Evolutionary conservation across 2,888 invertebrate genomes (phyloP), one percentile per base, ranked within the genome.

Genomic region (Sialis lutaria): DNA sequence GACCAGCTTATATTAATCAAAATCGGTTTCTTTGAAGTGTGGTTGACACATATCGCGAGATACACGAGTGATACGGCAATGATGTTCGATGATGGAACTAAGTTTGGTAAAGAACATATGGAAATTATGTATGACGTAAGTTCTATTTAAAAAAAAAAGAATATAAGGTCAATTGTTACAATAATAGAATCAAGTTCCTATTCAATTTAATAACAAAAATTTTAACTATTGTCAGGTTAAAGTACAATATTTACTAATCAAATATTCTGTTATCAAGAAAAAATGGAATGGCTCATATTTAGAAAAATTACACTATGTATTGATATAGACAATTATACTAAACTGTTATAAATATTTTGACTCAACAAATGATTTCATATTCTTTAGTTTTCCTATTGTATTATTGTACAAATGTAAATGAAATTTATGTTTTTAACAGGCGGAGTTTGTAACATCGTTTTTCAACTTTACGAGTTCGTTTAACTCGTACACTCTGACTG

Each of bases 1-100:
- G 96, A 96, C 68, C 96, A 97, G 67, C 75, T 97, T 55, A 91
- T 95, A 55, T 76, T 97, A 54, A 91, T 96, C 60, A 96, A 97
- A 73, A 79, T 82, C 61, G 93, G 95, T 51, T 97, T 97, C 72
- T 92, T 93, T 65, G 96, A 96, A 68, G 81, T 93, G 52, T 96
- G 95, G 93, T 73, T 95, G 53, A 81, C 87, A 43, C 82, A 92
- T 58, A 81, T 87, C 52, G 77, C 89, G 7, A 77, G 84, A 53
- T 75, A 90, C 67, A 83, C 87, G 40, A 79, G 79, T 37, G 75
- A 80, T 50, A 72, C 79, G 45, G 77, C 79, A 54, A 70, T 96
- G 63, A 84, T 90, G 50, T 89, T 95, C 62, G 85, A 88, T 54
- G 92, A 96, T 63, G 95, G 95, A 39, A 82, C 82, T 43, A 80